phyloP scores from a whole-genome alignment of 2,888 invertebrate genomes.

The Eremobia ochroleuca region DNA sequence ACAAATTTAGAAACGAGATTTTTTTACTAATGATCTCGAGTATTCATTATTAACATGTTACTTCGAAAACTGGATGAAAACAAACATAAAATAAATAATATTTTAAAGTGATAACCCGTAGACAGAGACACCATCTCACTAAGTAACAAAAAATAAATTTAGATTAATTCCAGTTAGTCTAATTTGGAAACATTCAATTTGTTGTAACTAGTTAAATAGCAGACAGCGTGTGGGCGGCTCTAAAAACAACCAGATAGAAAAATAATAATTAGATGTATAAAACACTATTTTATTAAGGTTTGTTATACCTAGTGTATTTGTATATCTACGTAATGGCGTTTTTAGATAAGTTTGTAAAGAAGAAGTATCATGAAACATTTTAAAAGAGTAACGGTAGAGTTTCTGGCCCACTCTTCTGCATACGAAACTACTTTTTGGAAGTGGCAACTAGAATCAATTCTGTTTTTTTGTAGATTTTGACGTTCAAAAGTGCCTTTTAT shows the following conservation, averaged over 20 bases:
- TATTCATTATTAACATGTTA: no score
- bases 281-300: neutral
- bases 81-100: neutral
- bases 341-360: neutral
- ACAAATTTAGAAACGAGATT: neutral
- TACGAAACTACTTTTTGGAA: neutral
- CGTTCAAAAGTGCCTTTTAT: neutral
- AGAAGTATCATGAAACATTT: neutral
- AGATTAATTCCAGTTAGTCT: neutral
- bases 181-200: conserved; percentile 3
- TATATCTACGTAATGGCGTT: neutral
- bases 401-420: neutral
- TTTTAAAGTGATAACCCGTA: neutral
- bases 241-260: neutral
- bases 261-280: neutral
- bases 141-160: neutral
- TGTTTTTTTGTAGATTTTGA: neutral
- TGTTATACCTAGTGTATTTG: neutral
- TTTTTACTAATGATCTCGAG: neutral
- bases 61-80: neutral
- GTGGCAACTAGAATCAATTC: neutral
- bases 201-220: conserved; percentile 2
- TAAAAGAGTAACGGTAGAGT: neutral
- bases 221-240: neutral
- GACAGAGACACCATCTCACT: neutral